These are phyloP conservation scores for Choristoneura rosaceana DNA, from an alignment of 2,888 invertebrate genomes.

Conservation along the genomic window DNA sequence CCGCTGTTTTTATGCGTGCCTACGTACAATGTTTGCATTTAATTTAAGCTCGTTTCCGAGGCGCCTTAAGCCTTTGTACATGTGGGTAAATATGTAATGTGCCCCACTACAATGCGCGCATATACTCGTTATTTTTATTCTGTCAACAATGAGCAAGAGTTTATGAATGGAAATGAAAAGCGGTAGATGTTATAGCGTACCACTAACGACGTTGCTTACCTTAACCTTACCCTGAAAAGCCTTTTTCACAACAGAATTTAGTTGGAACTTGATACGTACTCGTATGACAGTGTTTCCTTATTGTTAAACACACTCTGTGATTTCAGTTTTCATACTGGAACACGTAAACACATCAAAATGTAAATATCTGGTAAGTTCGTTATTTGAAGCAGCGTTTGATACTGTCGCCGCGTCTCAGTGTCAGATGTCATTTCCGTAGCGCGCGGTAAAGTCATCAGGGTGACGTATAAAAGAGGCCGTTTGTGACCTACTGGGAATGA, in stretches of 20 bases:
- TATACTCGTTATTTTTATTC: constrained; percentile 40
- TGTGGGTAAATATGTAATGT: constrained; percentile 41
- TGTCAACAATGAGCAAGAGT: constrained; percentile 40
- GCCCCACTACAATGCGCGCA: constrained; percentile 38
- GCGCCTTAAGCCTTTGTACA: constrained; percentile 40
- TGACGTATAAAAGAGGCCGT: constrained; percentile 37
- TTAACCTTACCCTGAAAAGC: background rate
- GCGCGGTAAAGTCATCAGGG: constrained; percentile 40
- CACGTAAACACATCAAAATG: constrained; percentile 32
- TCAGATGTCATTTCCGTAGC: constrained; percentile 41
- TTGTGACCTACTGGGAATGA: constrained; percentile 27
- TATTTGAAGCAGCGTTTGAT: constrained; percentile 23
- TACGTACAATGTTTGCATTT: constrained; percentile 39
- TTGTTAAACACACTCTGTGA: constrained; percentile 2
- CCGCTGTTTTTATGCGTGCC: constrained; percentile 34
- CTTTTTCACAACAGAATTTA: background rate
- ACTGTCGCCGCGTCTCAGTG: constrained; percentile 33
- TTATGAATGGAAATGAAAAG: constrained; percentile 40
- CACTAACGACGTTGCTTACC: constrained; percentile 23
- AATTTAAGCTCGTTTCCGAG: constrained; percentile 39
- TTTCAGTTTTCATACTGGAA: constrained; percentile 23
- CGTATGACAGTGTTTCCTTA: constrained; percentile 5
- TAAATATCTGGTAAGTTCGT: constrained; percentile 29
- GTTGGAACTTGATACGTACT: background rate
- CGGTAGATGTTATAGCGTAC: constrained; percentile 25